Percentiles rank a stretch among this genome's conserved stretches.
Conservation (phyloP, 2,113 vertebrate species). For the Silurus glanis region DNA sequence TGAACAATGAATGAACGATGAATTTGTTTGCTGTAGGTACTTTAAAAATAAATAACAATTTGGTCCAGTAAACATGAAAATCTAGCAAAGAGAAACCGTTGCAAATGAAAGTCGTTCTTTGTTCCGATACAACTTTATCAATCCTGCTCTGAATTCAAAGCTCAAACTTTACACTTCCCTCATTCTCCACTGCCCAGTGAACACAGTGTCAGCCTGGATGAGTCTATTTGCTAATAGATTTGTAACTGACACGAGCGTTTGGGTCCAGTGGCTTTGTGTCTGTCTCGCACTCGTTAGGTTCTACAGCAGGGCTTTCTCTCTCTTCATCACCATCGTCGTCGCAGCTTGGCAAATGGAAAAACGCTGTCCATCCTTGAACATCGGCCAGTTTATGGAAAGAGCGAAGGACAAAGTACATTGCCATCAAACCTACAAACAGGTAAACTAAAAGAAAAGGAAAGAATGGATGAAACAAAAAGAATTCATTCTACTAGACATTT, state of each 20-base stretch:
- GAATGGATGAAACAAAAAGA: not conserved
- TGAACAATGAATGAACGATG: too few relatives aligned
- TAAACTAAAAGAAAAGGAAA: slow-evolving; percentile 65
- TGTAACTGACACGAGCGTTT: slow-evolving; percentile 68
- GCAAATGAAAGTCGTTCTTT: not conserved
- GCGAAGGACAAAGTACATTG: slow-evolving; percentile 83
- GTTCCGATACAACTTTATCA: not conserved
- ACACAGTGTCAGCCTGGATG: not conserved
- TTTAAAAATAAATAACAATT: not conserved
- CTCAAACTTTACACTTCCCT: not conserved
- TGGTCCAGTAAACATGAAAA: not conserved
- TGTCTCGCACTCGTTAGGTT: not conserved
- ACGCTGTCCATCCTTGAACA: slow-evolving; percentile 78
- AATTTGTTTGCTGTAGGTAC: not conserved
- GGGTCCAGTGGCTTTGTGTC: slow-evolving; percentile 61
- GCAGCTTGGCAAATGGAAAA: slow-evolving; percentile 76
- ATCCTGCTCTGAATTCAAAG: not conserved
- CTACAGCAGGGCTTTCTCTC: slow-evolving; percentile 21
- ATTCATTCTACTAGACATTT: not conserved
- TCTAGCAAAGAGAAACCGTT: not conserved
- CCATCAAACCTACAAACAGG: slow-evolving; percentile 82
- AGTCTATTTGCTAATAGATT: slow-evolving; percentile 71
- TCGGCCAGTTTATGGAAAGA: slow-evolving; percentile 81
- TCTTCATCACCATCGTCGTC: slow-evolving; percentile 65
- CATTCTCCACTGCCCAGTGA: not conserved